Conservation (phyloP, 2,113 vertebrate genomes). For the Myodes glareolus region DNA sequence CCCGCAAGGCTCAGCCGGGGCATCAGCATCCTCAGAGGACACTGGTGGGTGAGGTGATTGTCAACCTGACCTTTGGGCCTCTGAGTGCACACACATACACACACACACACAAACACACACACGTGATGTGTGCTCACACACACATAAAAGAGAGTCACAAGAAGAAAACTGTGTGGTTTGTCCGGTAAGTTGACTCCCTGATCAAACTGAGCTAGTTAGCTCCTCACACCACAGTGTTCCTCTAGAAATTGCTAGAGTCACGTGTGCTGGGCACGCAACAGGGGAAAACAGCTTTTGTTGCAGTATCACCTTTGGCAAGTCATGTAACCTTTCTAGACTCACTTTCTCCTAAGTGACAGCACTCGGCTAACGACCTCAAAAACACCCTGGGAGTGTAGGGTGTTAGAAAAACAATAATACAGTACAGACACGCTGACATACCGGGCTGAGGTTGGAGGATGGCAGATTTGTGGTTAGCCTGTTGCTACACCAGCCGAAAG, state of each 20-base stretch:
- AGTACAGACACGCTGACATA: not conserved
- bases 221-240: too few species aligned
- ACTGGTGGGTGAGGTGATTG: not conserved
- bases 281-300: not conserved
- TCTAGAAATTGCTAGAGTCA: too few species aligned
- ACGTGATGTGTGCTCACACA: too few species aligned
- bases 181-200: not conserved
- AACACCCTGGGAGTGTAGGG: not conserved
- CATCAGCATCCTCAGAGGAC: not conserved
- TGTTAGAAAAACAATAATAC: not conserved
- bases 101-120: not conserved
- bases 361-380: not conserved
- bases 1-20: not conserved
- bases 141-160: too few species aligned
- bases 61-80: not conserved
- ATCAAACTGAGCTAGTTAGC: not conserved
- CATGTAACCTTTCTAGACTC: not conserved
- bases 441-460: not conserved
- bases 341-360: not conserved
- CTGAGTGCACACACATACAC: not conserved
- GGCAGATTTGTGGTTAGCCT: not conserved
- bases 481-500: too few species aligned
- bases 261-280: not conserved
- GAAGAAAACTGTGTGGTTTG: too few species aligned
- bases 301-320: not conserved